Evolutionary conservation across 2,888 invertebrate species (phyloP), one percentile per base, ranked within the genome.

Genomic region (Drosophila picticornis): DNA sequence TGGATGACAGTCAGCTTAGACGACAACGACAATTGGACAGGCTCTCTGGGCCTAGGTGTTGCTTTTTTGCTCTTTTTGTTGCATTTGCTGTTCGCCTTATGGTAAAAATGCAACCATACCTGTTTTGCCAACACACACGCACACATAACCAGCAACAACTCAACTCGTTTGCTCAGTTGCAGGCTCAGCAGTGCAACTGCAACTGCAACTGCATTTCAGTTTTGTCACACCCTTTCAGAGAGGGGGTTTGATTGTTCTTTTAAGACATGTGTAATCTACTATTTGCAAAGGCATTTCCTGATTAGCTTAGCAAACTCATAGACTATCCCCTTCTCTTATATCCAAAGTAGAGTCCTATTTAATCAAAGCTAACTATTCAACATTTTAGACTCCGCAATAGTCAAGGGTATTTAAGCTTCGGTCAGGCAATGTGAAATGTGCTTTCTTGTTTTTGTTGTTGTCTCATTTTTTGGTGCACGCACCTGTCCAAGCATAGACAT

Each of bases 61-160:
- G 90, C 82, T 83, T 86, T 86, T 66, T 68, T 57, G 53, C 40
- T 86, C 63, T 69, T 83, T 69, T 66, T 77, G 61, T 57, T 81
- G 68, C 53, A 80, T 67, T 60, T 81, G 67, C 58, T 86, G 88
- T 86, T 88, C 81, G 87, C 71, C 83, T 83, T 88, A 90, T 90
- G 83, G 90, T 84, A 88, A 88, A 88, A 88, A 88, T 88, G 88
- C 91, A 90, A 88, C 88, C 90, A 88, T 90, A 90, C 88, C 88
- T 85, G 88, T 88, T 88, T 88, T 84, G 88, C 83, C 88, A 84
- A 88, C 84, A 84, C 57, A 60, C 64, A 59, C 61, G 50, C 78
- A 55, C 71, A 66, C 68, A 38, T 50, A 57, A 50, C 29, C 75
- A 56, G 57, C 77, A 63, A 68, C 76, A 70, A 75, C 71, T 63